Conservation (phyloP, 53 echinoderm and acorn worm genomes). For the Patiria pectinifera region DNA sequence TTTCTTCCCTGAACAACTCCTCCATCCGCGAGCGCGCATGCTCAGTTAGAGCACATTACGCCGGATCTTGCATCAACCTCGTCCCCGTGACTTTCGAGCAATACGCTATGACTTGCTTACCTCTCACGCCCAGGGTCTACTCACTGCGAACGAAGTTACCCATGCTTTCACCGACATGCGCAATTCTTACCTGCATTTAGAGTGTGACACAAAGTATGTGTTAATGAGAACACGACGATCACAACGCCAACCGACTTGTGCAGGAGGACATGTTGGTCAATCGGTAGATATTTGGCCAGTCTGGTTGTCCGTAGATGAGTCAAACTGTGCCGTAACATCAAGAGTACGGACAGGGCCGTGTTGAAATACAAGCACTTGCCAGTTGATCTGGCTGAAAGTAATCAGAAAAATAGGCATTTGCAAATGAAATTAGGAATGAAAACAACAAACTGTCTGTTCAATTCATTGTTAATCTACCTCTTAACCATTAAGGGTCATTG, state of each 20-base stretch:
- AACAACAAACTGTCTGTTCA: too few relatives aligned
- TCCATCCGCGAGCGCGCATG: too few relatives aligned
- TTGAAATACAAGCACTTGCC: conserved; percentile 59
- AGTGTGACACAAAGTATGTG: conserved; percentile 47
- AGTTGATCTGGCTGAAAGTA: conserved; percentile 61
- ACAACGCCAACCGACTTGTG: conserved; percentile 62
- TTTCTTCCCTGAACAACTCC: too few relatives aligned
- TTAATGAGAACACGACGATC: conserved; percentile 42
- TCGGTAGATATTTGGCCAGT: conserved; percentile 58
- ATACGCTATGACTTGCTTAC: too few relatives aligned
- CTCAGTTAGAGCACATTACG: too few relatives aligned
- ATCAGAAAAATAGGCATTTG: not conserved
- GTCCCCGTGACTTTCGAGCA: too few relatives aligned
- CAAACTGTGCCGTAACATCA: conserved; percentile 67
- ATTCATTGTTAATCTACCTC: too few relatives aligned
- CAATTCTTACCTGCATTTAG: conserved; percentile 54
- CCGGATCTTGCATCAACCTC: too few relatives aligned
- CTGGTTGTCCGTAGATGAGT: conserved; percentile 58
- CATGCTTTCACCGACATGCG: not conserved
- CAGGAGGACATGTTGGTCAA: conserved; percentile 57
- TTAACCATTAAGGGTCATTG: too few relatives aligned
- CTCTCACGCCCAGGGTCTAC: too few relatives aligned
- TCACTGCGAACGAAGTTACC: not conserved
- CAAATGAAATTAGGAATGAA: not conserved
- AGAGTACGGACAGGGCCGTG: conserved; percentile 37